A percentile compares a stretch with the other conserved stretches of the same genome.
Conservation (phyloP, 2,113 vertebrate species). For the Macrotis lagotis region DNA sequence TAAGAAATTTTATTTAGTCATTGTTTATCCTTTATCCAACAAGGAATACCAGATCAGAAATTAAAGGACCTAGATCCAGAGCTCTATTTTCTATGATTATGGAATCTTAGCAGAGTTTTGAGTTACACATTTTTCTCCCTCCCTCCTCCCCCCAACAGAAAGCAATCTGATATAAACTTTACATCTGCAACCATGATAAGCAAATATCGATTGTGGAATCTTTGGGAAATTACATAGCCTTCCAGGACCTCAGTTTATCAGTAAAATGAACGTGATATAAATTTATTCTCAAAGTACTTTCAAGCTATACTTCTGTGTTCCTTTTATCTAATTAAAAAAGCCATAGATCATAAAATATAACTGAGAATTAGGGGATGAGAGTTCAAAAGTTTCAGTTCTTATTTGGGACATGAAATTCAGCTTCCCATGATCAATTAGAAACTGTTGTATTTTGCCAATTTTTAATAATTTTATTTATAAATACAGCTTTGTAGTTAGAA, state of each 20-base stretch:
- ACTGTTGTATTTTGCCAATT: not conserved
- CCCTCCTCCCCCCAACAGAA: no score
- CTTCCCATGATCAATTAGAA: not conserved
- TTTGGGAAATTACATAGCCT: not conserved
- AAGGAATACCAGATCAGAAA: not conserved
- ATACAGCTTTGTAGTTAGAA: not conserved
- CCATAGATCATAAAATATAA: not conserved
- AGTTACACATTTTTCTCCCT: no score
- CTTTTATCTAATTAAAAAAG: not conserved
- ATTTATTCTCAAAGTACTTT: not conserved
- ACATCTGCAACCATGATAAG: no score
- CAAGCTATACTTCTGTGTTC: not conserved
- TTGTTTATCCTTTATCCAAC: constrained; percentile 22
- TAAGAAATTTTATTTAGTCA: constrained; percentile 36
- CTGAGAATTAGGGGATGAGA: no score
- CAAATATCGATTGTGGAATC: not conserved
- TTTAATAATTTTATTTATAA: not conserved
- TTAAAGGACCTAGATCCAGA: not conserved
- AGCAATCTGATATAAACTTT: no score
- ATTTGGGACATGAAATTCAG: not conserved
- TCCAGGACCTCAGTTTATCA: not conserved
- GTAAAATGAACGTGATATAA: not conserved
- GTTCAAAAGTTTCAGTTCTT: not conserved
- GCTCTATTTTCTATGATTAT: not conserved
- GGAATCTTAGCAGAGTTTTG: no score